These are phyloP conservation scores for Aphelenchoides fujianensis DNA, from an alignment of 1,140 invertebrate genomes.

Conservation along the genomic window DNA sequence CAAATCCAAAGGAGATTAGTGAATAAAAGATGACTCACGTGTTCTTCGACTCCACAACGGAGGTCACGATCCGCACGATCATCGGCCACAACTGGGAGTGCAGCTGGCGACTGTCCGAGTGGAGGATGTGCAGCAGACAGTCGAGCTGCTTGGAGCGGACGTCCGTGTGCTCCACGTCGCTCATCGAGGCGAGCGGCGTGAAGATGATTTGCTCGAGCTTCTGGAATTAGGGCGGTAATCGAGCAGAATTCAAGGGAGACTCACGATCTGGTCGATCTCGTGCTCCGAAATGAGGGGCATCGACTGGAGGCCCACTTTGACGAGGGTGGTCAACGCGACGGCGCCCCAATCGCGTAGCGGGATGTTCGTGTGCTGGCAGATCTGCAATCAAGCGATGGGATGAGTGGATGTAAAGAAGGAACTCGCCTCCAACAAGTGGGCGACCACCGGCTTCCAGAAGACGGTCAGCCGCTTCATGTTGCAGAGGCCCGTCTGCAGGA, in stretches of 20 bases:
- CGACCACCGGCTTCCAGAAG: slow-evolving; percentile 90
- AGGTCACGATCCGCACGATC: slow-evolving; percentile 86
- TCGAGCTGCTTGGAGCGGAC: slow-evolving; percentile 90
- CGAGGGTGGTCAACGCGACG: slow-evolving; percentile 88
- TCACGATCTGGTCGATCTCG: background rate
- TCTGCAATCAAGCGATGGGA: slow-evolving; percentile 54
- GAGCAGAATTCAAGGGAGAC: slow-evolving; percentile 10
- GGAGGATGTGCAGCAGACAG: slow-evolving; percentile 85
- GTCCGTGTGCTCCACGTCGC: slow-evolving; percentile 81
- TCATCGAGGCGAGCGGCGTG: slow-evolving; percentile 82
- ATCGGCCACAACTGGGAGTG: slow-evolving; percentile 81
- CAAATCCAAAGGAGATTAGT: slow-evolving; percentile 25
- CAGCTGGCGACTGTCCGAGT: slow-evolving; percentile 73
- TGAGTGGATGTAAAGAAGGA: slow-evolving; percentile 64
- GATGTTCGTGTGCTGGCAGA: slow-evolving; percentile 87
- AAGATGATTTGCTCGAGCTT: slow-evolving; percentile 73
- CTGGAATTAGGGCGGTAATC: slow-evolving; percentile 26
- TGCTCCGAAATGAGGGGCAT: slow-evolving; percentile 69
- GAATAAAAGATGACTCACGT: slow-evolving; percentile 24
- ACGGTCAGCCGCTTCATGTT: slow-evolving; percentile 89
- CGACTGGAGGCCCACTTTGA: slow-evolving; percentile 76
- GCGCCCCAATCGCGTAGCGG: slow-evolving; percentile 95
- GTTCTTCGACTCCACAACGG: slow-evolving; percentile 70
- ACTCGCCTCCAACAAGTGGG: slow-evolving; percentile 89
- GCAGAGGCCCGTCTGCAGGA: slow-evolving; percentile 89